Evolutionary conservation across 1,140 invertebrate genomes (phyloP).

Genomic region (Polypedilum pembai): DNA sequence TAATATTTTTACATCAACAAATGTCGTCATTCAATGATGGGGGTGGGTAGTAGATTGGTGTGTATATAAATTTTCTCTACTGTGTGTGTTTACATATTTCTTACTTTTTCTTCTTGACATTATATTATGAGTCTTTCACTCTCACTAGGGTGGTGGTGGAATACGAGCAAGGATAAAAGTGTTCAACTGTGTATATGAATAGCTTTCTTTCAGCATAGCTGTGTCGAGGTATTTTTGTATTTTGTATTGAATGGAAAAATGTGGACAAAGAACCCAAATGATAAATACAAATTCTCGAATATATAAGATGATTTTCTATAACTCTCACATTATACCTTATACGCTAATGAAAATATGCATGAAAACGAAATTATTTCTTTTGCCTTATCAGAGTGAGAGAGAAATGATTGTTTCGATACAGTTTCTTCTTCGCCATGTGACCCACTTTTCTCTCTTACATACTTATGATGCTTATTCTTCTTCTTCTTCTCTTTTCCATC

Average conservation of each 20-base stretch:
- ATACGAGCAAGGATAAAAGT: no score
- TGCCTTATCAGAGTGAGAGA: background rate
- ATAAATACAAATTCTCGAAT: background rate
- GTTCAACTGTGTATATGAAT: no score
- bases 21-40: constrained; percentile 10
- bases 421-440: background rate
- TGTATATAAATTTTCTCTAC: no score
- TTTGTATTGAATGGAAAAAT: background rate
- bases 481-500: background rate
- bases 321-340: no score
- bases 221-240: no score
- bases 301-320: no score
- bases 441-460: constrained; percentile 5
- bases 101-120: no score
- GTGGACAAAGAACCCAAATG: background rate
- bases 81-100: no score
- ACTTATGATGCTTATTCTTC: background rate
- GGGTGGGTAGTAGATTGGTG: constrained; percentile 1
- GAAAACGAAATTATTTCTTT: background rate
- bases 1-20: constrained; percentile 25
- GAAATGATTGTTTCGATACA: background rate
- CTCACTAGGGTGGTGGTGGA: no score
- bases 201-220: no score
- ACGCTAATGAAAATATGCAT: no score
- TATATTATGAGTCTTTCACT: no score